A percentile compares a stretch with the other conserved stretches of the same genome.
phyloP scores from a whole-genome alignment of 1,140 invertebrate species.

The Bactericera cockerelli region DNA sequence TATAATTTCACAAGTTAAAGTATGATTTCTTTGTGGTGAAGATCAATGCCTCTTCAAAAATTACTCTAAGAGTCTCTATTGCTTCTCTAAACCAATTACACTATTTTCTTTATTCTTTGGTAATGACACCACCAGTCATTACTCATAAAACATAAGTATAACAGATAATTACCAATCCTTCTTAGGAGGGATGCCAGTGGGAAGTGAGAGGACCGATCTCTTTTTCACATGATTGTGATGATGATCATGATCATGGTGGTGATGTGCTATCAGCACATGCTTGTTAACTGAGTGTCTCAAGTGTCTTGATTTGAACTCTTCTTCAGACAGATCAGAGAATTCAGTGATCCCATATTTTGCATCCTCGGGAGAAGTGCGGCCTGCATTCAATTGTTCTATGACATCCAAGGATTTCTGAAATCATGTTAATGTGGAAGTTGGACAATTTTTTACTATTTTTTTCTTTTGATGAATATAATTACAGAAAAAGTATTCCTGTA shows the following conservation, averaged over 20 bases:
- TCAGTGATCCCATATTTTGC: constrained; percentile 54
- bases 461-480: too few species aligned
- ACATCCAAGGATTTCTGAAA: constrained; percentile 1
- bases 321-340: constrained; percentile 53
- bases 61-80: too few species aligned
- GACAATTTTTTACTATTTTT: too few species aligned
- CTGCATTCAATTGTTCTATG: neutral
- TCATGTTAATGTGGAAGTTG: too few species aligned
- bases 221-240: constrained; percentile 5
- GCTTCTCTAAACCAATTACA: too few species aligned
- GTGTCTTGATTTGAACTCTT: constrained; percentile 44
- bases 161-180: constrained; percentile 25
- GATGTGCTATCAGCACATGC: constrained; percentile 23
- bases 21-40: too few species aligned
- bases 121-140: too few species aligned
- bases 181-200: constrained; percentile 20
- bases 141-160: too few species aligned
- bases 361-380: constrained; percentile 20
- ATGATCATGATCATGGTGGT: constrained; percentile 18
- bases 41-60: too few species aligned
- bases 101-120: too few species aligned
- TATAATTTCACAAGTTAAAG: too few species aligned
- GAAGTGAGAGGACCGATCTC: constrained; percentile 12
- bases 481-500: too few species aligned
- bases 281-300: constrained; percentile 27